These are phyloP conservation scores for Drosophila subquinaria DNA, from an alignment of 2,888 invertebrate genomes.

Conservation along the genomic window DNA sequence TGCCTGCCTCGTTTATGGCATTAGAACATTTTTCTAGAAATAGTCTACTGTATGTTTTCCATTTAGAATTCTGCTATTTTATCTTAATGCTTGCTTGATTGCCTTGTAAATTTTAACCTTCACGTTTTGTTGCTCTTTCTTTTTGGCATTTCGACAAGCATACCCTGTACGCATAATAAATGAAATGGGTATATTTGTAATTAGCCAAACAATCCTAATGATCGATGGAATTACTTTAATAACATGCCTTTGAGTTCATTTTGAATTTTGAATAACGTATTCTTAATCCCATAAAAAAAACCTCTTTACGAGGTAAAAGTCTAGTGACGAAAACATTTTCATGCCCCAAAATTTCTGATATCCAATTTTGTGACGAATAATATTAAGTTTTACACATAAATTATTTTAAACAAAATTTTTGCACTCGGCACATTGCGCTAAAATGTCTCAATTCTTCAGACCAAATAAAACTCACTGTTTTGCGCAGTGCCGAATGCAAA, in stretches of 20 bases:
- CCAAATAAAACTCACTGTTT: too few species aligned
- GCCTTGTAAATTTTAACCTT: conserved; percentile 76
- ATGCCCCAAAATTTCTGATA: too few species aligned
- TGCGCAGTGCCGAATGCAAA: too few species aligned
- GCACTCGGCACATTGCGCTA: too few species aligned
- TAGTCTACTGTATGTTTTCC: conserved; percentile 40
- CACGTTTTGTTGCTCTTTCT: conserved; percentile 56
- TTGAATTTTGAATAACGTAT: not conserved
- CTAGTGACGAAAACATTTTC: too few species aligned
- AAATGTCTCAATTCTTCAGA: too few species aligned
- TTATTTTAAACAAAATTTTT: too few species aligned
- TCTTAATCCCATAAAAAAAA: too few species aligned
- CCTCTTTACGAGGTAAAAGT: too few species aligned
- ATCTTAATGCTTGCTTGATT: conserved; percentile 55
- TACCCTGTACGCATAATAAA: not conserved
- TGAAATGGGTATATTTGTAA: not conserved
- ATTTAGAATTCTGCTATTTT: conserved; percentile 53
- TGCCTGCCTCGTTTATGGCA: conserved; percentile 58
- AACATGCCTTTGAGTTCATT: not conserved
- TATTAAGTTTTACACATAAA: too few species aligned
- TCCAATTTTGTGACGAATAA: too few species aligned
- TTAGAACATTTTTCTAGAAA: conserved; percentile 58
- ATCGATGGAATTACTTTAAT: not conserved
- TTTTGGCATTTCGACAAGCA: conserved; percentile 27
- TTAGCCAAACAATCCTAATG: not conserved